Percentiles rank a stretch among this genome's conserved stretches.
Evolutionary conservation across 1,140 invertebrate species (phyloP).

Genomic region (Rhynchophorus ferrugineus): DNA sequence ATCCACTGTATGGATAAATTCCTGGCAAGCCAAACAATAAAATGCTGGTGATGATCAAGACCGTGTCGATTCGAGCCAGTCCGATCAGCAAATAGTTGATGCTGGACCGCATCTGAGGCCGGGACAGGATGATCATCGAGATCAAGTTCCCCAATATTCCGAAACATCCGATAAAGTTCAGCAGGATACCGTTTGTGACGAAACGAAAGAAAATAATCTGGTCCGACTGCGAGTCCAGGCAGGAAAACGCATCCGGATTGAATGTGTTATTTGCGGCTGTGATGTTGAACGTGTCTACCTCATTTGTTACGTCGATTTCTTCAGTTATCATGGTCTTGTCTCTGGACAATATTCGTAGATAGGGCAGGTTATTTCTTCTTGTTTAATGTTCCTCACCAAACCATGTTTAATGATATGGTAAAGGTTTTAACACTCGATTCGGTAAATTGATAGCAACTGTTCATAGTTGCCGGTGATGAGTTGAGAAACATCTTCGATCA

Average conservation of each 20-base stretch:
- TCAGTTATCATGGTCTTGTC: too few species aligned
- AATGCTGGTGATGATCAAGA: constrained; percentile 78
- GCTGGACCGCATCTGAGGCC: constrained; percentile 88
- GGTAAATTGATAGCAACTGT: too few species aligned
- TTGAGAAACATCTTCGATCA: too few species aligned
- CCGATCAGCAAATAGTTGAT: constrained; percentile 90
- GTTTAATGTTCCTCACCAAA: too few species aligned
- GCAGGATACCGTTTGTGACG: constrained; percentile 73
- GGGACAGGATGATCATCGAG: constrained; percentile 81
- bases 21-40: constrained; percentile 80
- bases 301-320: too few species aligned
- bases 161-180: constrained; percentile 72
- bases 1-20: constrained; percentile 70
- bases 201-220: constrained; percentile 48
- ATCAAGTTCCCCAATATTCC: constrained; percentile 86
- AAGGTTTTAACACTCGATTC: too few species aligned
- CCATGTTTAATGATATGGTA: too few species aligned
- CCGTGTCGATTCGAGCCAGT: constrained; percentile 82
- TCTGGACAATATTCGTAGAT: too few species aligned
- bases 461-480: too few species aligned
- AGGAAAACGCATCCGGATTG: constrained; percentile 19
- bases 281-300: too few species aligned
- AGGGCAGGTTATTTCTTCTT: too few species aligned
- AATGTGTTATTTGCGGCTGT: too few species aligned
- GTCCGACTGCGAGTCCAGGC: constrained; percentile 19